Percentiles rank a stretch among this genome's conserved stretches.
Evolutionary conservation across 1,140 invertebrate genomes (phyloP).

Genomic region (Anoplophora glabripennis): DNA sequence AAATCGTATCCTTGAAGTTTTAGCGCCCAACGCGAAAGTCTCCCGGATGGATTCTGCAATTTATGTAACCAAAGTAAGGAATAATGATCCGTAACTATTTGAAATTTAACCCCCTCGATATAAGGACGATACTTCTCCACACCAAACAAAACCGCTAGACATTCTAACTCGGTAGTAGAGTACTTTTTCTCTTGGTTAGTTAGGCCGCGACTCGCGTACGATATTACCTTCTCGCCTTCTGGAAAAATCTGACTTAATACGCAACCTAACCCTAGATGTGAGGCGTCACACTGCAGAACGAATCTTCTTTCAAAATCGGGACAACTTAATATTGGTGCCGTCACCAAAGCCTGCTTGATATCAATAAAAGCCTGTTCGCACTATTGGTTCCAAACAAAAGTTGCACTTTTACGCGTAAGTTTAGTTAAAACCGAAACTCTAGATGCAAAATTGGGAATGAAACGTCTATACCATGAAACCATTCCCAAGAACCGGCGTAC

Average conservation of each 20-base stretch:
- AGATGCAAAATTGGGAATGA: slow-evolving; percentile 42
- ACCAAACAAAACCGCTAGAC: slow-evolving; percentile 49
- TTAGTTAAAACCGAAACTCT: slow-evolving; percentile 36
- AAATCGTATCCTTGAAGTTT: slow-evolving; percentile 47
- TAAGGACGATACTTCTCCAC: slow-evolving; percentile 49
- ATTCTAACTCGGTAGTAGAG: slow-evolving; percentile 50
- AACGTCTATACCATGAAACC: slow-evolving; percentile 45
- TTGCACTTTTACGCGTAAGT: slow-evolving; percentile 24
- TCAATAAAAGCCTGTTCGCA: slow-evolving; percentile 17
- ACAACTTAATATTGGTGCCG: slow-evolving; percentile 24
- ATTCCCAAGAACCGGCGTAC: slow-evolving; percentile 51
- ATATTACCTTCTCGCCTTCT: slow-evolving; percentile 38
- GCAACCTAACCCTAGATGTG: slow-evolving; percentile 31
- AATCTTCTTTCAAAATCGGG: slow-evolving; percentile 29
- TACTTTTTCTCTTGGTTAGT: slow-evolving; percentile 48
- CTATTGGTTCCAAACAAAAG: slow-evolving; percentile 14
- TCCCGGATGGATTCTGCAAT: slow-evolving; percentile 44
- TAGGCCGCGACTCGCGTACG: slow-evolving; percentile 47
- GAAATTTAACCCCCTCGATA: slow-evolving; percentile 49
- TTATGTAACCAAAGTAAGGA: slow-evolving; percentile 46
- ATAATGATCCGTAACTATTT: slow-evolving; percentile 50
- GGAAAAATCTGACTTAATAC: slow-evolving; percentile 34
- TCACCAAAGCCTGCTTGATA: slow-evolving; percentile 19
- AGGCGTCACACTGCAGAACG: slow-evolving; percentile 19
- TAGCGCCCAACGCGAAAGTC: slow-evolving; percentile 49